A percentile compares a stretch with the other conserved stretches of the same genome.
Evolutionary conservation across 2,113 vertebrate species (phyloP).

Genomic region (Tricholaema leucomelas): DNA sequence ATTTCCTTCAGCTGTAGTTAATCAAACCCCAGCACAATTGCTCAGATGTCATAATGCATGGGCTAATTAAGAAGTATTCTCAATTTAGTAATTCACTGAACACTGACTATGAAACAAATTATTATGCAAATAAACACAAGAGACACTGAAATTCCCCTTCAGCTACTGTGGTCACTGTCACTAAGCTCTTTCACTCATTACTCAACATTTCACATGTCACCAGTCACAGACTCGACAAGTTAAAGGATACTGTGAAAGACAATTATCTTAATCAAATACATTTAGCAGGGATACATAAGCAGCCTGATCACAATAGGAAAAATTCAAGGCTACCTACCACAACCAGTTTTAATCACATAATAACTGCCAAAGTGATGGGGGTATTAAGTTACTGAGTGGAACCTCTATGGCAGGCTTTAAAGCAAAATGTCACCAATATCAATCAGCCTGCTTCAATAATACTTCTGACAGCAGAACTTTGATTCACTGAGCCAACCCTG

Average conservation of each 20-base stretch:
- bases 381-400: slow-evolving; percentile 23
- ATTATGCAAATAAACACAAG: slow-evolving; percentile 40
- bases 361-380: slow-evolving; percentile 2
- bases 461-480: slow-evolving; percentile 1
- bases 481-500: neutral
- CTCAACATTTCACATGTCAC: slow-evolving; percentile 19
- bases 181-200: neutral
- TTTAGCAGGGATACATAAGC: slow-evolving; percentile 24
- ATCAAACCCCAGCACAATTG: slow-evolving; percentile 2
- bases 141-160: neutral
- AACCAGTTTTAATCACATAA: slow-evolving; percentile 27
- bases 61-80: slow-evolving; percentile 53
- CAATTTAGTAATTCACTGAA: slow-evolving; percentile 40
- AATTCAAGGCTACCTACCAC: slow-evolving; percentile 11
- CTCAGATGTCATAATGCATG: slow-evolving; percentile 15
- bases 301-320: slow-evolving; percentile 29
- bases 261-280: slow-evolving; percentile 16
- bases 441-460: neutral
- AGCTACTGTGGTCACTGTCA: neutral
- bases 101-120: slow-evolving; percentile 41
- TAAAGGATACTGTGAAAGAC: slow-evolving; percentile 29
- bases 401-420: neutral
- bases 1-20: neutral
- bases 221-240: slow-evolving; percentile 17
- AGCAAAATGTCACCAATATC: slow-evolving; percentile 15